A percentile compares a stretch with the other conserved stretches of the same genome.
Evolutionary conservation across 2,888 invertebrate species (phyloP).

Genomic region (Epsilonema sp.): DNA sequence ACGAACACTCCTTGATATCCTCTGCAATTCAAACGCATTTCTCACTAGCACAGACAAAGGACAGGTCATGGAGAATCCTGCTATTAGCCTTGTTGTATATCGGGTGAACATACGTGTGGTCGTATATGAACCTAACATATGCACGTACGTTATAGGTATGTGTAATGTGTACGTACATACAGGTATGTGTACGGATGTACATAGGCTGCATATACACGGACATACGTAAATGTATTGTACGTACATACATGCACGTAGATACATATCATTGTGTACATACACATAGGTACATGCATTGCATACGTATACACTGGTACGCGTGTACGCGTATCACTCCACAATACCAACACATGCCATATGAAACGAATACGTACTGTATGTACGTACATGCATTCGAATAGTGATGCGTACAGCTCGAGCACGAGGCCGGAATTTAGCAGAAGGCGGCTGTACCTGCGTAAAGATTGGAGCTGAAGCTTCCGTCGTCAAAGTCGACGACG

Average conservation of each 20-base stretch:
- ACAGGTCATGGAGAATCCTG: background rate
- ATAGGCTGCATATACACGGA: no score
- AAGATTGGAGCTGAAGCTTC: constrained; percentile 42
- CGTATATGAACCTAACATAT: no score
- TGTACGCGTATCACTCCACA: background rate
- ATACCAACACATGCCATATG: no score
- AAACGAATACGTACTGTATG: no score
- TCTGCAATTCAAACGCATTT: background rate
- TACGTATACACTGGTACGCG: background rate
- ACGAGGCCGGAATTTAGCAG: background rate
- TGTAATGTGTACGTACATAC: background rate
- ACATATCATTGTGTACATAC: background rate
- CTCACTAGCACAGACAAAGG: no score
- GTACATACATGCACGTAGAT: background rate
- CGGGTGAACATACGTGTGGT: no score
- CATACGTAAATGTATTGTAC: no score
- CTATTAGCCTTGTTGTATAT: no score
- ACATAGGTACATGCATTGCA: background rate
- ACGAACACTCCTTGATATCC: constrained; percentile 7
- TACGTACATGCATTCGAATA: no score
- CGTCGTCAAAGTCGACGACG: constrained; percentile 42
- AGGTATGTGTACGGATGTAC: no score
- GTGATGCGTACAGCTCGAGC: no score
- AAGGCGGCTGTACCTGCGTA: constrained; percentile 26
- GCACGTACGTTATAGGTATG: background rate